A percentile compares a stretch with the other conserved stretches of the same genome.
phyloP scores from a whole-genome alignment of 2,113 vertebrate genomes.

The Nicator chloris region DNA sequence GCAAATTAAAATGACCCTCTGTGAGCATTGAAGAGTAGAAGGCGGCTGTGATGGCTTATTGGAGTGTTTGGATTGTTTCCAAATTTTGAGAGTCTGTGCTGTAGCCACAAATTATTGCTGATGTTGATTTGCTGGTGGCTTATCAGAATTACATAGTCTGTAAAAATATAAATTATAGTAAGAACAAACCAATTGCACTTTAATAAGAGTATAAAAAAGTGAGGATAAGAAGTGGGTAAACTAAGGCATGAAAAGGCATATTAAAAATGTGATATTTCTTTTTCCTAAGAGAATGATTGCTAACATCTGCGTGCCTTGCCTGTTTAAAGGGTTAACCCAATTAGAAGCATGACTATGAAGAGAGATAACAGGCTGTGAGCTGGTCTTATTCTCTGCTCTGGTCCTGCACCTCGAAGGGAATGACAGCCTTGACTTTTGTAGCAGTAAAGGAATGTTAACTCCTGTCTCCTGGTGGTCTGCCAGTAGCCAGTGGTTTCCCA shows the following conservation, averaged over 20 bases:
- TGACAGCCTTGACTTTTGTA: neutral
- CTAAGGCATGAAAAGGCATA: neutral
- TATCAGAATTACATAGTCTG: neutral
- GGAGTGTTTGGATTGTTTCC: neutral
- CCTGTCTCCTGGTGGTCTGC: neutral
- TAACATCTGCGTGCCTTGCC: neutral
- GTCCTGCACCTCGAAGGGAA: neutral
- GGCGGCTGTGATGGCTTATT: neutral
- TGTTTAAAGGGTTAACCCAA: neutral
- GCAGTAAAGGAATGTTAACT: neutral
- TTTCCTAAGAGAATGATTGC: neutral
- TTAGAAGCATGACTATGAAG: neutral
- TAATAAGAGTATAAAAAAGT: neutral
- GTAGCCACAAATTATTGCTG: neutral
- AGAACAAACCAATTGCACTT: neutral
- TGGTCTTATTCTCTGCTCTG: neutral
- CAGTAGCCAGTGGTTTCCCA: neutral
- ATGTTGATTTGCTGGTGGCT: neutral
- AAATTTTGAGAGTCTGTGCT: neutral
- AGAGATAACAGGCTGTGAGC: neutral
- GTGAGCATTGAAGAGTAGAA: neutral
- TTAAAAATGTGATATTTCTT: neutral
- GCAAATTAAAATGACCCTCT: neutral
- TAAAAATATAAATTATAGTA: neutral
- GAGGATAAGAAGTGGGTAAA: neutral